These are phyloP conservation scores for Pseudorhiza aurosa DNA, from an alignment of 30 jellyfish, hydroid and myxozoan species.

Conservation along the genomic window DNA sequence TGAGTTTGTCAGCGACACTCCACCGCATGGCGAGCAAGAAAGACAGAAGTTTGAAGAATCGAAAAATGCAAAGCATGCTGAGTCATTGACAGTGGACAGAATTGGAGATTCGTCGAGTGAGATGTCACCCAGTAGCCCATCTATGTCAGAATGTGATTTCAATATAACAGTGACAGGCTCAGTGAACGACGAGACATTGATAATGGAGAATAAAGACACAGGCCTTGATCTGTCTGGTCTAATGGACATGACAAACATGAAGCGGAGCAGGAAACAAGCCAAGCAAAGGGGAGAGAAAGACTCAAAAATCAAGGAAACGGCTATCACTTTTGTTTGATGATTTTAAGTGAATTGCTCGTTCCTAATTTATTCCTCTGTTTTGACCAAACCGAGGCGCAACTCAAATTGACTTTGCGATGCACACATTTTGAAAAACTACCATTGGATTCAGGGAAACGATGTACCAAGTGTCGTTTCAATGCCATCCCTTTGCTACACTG, in stretches of 20 bases:
- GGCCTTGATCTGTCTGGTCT: conserved; percentile 47
- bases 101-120: not conserved
- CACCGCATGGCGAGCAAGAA: not conserved
- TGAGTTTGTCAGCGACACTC: not conserved
- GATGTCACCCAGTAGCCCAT: not conserved
- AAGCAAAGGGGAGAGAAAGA: conserved; percentile 51
- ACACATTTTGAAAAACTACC: too few species aligned
- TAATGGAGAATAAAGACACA: conserved; percentile 63
- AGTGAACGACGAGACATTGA: conserved; percentile 61
- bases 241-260: conserved; percentile 45
- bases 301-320: conserved; percentile 7
- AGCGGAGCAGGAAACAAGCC: not conserved
- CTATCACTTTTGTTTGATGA: conserved; percentile 36
- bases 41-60: not conserved
- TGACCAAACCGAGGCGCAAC: not conserved
- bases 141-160: not conserved
- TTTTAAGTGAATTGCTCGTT: not conserved
- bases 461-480: too few species aligned
- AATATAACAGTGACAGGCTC: conserved; percentile 65
- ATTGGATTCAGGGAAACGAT: too few species aligned
- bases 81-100: not conserved
- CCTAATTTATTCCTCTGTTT: not conserved
- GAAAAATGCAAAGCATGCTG: not conserved
- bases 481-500: too few species aligned
- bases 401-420: too few species aligned